These are phyloP conservation scores for Nyleta sp. DNA, from an alignment of 2,888 invertebrate species.

Conservation along the genomic window DNA sequence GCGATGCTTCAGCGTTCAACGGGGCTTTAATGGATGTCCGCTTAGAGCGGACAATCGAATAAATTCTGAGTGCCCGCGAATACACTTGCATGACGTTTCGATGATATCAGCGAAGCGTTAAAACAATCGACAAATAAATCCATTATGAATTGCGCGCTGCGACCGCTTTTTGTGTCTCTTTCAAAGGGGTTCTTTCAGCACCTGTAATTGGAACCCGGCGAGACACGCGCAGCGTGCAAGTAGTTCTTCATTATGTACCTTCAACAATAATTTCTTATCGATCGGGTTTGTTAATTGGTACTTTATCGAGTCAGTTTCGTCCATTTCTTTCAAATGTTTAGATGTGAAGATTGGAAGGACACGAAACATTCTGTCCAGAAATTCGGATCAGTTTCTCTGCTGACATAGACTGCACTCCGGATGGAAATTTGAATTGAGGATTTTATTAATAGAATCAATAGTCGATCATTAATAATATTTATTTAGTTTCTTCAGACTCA, in stretches of 20 bases:
- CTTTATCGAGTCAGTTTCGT: not conserved
- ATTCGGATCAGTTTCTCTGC: no score
- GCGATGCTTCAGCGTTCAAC: slow-evolving; percentile 65
- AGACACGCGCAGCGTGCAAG: slow-evolving; percentile 7
- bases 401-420: no score
- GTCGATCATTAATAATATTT: no score
- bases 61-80: slow-evolving; percentile 57
- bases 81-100: slow-evolving; percentile 52
- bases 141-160: slow-evolving; percentile 22
- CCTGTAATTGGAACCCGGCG: slow-evolving; percentile 7
- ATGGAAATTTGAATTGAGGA: no score
- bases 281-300: slow-evolving; percentile 1
- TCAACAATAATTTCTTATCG: slow-evolving; percentile 9
- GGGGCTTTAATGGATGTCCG: slow-evolving; percentile 66
- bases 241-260: not conserved
- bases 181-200: slow-evolving; percentile 1
- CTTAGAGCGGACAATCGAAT: slow-evolving; percentile 62
- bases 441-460: no score
- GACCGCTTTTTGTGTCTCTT: slow-evolving; percentile 10
- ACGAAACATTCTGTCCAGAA: no score
- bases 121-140: slow-evolving; percentile 58
- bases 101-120: slow-evolving; percentile 51
- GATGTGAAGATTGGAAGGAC: no score
- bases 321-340: no score
- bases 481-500: no score